Evolutionary conservation across 2,113 vertebrate species (phyloP).

Genomic region (Felis chaus): DNA sequence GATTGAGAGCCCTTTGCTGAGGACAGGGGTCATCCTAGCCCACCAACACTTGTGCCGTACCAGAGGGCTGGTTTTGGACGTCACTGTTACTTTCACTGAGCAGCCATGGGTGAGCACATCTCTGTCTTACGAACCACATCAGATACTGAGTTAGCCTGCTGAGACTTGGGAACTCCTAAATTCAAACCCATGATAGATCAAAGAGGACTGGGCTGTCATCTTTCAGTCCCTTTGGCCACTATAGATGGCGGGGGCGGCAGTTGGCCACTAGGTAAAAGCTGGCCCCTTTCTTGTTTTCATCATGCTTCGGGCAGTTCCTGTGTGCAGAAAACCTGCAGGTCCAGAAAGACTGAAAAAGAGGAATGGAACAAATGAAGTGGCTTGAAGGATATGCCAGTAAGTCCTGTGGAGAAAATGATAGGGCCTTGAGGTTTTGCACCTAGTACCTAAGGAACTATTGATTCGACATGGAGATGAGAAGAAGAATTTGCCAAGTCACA

Average conservation of each 20-base stretch:
- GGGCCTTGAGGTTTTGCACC: not conserved
- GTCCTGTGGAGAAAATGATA: not conserved
- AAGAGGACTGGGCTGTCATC: not conserved
- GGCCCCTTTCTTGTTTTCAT: not conserved
- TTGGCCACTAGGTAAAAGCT: not conserved
- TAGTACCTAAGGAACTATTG: not conserved
- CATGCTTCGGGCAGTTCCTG: not conserved
- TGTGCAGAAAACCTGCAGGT: not conserved
- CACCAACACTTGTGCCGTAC: accelerated
- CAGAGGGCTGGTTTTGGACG: not conserved
- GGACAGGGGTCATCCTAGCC: not conserved
- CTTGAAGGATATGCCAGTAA: not conserved
- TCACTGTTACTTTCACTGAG: not conserved
- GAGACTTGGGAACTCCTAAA: not conserved
- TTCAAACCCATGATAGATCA: not conserved
- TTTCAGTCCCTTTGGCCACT: not conserved
- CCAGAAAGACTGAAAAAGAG: not conserved
- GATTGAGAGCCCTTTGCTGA: not conserved
- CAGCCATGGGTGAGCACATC: not conserved
- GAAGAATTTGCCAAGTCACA: not conserved
- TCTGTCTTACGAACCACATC: not conserved
- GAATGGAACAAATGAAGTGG: not conserved
- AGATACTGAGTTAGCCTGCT: not conserved
- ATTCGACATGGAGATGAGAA: not conserved
- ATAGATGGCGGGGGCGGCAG: not conserved